Evolutionary conservation across 2,888 invertebrate species (phyloP).

Genomic region (Drosophila silvestris): DNA sequence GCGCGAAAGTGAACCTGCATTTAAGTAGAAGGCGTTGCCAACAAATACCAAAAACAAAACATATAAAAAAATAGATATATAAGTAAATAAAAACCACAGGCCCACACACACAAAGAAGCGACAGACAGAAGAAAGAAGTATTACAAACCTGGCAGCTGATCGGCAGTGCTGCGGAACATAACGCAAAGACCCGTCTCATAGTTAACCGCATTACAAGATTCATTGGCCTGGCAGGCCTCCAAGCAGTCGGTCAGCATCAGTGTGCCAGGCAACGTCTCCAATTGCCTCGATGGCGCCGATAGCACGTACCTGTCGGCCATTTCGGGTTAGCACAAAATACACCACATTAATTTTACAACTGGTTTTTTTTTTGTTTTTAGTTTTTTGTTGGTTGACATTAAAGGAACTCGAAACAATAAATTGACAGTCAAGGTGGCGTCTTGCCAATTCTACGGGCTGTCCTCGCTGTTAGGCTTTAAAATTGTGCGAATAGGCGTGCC

Average conservation of each 20-base stretch:
- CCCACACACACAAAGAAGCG: conserved; percentile 36
- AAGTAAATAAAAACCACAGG: conserved; percentile 7
- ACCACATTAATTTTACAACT: conserved; percentile 69
- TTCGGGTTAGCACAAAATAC: conserved; percentile 67
- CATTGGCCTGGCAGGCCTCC: conserved; percentile 96
- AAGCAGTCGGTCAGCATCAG: conserved; percentile 97
- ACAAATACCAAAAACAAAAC: conserved; percentile 11
- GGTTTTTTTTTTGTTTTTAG: conserved; percentile 25
- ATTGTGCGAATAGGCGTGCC: conserved; percentile 4
- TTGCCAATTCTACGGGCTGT: conserved; percentile 1
- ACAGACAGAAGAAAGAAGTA: not conserved
- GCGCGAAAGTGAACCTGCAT: conserved; percentile 93
- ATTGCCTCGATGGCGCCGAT: conserved; percentile 94
- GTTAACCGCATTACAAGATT: conserved; percentile 96
- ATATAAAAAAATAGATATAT: not conserved
- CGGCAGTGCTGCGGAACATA: conserved; percentile 92
- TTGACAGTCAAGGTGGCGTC: not conserved
- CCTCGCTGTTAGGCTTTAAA: conserved; percentile 3
- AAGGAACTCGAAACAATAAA: conserved; percentile 2
- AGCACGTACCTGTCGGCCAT: conserved; percentile 87
- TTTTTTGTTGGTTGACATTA: conserved; percentile 25
- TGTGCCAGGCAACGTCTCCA: conserved; percentile 96
- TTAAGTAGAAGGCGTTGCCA: conserved; percentile 21
- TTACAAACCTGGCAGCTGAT: conserved; percentile 92
- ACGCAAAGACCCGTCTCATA: conserved; percentile 98